Evolutionary conservation across 2,888 invertebrate species (phyloP).

Genomic region (Psococerastis gibbosa): DNA sequence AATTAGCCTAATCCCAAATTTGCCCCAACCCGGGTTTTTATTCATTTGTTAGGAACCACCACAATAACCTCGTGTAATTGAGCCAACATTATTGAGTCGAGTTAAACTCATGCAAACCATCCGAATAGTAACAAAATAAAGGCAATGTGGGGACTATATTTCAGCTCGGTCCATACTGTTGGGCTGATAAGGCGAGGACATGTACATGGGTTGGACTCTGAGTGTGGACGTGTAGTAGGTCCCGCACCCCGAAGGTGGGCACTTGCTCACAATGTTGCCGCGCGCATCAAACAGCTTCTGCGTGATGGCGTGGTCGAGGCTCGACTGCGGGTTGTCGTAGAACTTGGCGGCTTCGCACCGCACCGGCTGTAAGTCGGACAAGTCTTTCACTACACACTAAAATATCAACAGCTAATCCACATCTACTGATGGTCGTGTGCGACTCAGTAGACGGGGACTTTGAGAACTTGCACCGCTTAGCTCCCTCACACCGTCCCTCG

Average conservation of each 20-base stretch:
- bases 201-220: conserved; percentile 12
- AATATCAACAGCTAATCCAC: too few relatives aligned
- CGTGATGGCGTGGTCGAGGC: conserved; percentile 1
- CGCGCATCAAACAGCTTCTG: conserved; percentile 4
- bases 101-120: too few relatives aligned
- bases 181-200: conserved; percentile 17
- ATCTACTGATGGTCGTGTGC: too few relatives aligned
- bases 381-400: too few relatives aligned
- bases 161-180: conserved; percentile 19
- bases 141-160: conserved; percentile 15
- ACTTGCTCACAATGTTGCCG: not conserved
- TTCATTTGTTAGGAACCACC: too few relatives aligned
- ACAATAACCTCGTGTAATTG: too few relatives aligned
- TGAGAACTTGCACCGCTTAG: not conserved
- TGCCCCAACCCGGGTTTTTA: too few relatives aligned
- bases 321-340: conserved; percentile 4
- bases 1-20: too few relatives aligned
- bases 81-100: too few relatives aligned
- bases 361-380: not conserved
- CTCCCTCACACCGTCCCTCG: too few relatives aligned
- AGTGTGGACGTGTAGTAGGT: conserved; percentile 12
- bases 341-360: too few relatives aligned
- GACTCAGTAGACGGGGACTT: not conserved
- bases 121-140: too few relatives aligned
- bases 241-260: conserved; percentile 11